phyloP scores from a whole-genome alignment of 2,113 vertebrate species.

The Chroicocephalus ridibundus region DNA sequence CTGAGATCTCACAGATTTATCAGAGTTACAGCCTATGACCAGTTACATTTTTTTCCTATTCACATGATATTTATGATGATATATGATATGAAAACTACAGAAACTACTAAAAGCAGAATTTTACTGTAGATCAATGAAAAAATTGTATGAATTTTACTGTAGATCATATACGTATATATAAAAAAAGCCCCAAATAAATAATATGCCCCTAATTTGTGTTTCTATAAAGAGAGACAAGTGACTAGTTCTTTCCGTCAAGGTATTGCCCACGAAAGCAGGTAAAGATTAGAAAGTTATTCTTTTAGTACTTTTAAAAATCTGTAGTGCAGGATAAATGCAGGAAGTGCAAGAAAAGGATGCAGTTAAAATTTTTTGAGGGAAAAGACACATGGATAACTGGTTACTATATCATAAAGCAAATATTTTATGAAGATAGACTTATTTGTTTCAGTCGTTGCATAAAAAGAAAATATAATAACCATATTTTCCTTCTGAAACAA shows the following conservation, averaged over 20 bases:
- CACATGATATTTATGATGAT: neutral
- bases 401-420: neutral
- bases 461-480: neutral
- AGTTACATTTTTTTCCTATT: neutral
- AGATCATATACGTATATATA: neutral
- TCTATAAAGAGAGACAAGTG: neutral
- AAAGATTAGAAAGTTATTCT: neutral
- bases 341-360: neutral
- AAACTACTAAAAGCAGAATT: neutral
- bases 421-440: neutral
- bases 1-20: neutral
- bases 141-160: neutral
- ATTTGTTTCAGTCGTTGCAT: neutral
- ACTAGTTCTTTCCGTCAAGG: neutral
- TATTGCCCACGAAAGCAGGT: neutral
- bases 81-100: neutral
- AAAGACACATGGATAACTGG: neutral
- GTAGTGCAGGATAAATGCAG: neutral
- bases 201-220: neutral
- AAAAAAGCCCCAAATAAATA: neutral
- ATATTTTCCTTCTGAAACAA: neutral
- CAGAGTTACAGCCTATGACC: neutral
- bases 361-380: neutral
- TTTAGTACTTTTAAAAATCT: constrained; percentile 24
- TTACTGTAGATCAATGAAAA: neutral